Conservation (phyloP, 2,797 vertebrate species). For the Molossus molossus region DNA sequence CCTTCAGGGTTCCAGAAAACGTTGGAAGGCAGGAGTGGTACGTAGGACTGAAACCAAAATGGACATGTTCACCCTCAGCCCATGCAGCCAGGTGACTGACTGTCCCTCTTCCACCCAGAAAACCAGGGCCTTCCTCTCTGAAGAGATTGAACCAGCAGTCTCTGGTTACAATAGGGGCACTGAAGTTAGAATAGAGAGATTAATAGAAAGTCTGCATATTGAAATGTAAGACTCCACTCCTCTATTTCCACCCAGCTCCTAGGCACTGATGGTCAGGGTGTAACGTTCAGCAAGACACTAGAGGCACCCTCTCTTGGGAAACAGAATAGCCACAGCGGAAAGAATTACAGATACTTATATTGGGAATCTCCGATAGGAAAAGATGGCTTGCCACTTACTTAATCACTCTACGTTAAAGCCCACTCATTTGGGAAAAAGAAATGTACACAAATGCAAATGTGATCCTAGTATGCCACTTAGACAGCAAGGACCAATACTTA, state of each 20-base stretch:
- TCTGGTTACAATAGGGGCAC: background rate
- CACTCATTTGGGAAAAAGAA: background rate
- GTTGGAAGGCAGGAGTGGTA: background rate
- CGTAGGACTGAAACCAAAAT: background rate
- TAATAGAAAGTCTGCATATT: background rate
- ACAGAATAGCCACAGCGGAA: background rate
- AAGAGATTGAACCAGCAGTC: background rate
- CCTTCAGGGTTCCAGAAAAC: background rate
- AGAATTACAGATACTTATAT: background rate
- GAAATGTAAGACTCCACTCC: background rate
- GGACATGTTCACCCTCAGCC: rapidly evolving
- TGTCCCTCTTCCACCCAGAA: background rate
- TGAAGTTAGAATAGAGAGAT: background rate
- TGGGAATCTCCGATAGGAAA: background rate
- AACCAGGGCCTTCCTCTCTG: background rate
- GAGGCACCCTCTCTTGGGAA: background rate
- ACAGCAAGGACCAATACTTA: background rate
- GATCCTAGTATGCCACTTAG: background rate
- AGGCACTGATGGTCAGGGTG: background rate
- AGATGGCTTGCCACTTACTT: background rate
- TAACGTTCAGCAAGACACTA: background rate
- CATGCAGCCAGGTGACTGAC: background rate
- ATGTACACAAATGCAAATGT: background rate
- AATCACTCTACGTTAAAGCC: background rate
- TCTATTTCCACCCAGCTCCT: background rate